Conservation (phyloP, 2,888 invertebrate genomes). For the Beris chalybata region DNA sequence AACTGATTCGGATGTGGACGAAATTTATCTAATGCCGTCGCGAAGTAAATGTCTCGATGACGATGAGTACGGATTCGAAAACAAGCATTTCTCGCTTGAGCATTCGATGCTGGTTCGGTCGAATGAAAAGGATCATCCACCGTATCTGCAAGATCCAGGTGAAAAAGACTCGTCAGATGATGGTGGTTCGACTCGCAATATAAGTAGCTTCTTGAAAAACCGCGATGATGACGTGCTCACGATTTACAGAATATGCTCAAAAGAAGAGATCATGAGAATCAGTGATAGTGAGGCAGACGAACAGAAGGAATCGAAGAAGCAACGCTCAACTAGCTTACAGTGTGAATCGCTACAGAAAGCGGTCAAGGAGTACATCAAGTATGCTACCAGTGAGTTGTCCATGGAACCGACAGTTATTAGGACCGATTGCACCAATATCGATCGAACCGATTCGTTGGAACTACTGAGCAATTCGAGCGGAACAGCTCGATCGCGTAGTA, state of each 20-base stretch:
- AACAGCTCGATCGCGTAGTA: slow-evolving; percentile 40
- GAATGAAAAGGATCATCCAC: slow-evolving; percentile 10
- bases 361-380: slow-evolving; percentile 37
- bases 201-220: neutral
- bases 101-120: slow-evolving; percentile 31
- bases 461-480: slow-evolving; percentile 41
- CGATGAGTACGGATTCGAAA: slow-evolving; percentile 39
- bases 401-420: slow-evolving; percentile 34
- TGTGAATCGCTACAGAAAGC: slow-evolving; percentile 32
- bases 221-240: slow-evolving; percentile 40
- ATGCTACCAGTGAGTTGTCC: slow-evolving; percentile 26
- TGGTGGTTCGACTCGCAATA: neutral
- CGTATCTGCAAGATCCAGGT: neutral
- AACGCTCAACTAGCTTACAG: slow-evolving; percentile 24
- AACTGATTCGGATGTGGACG: slow-evolving; percentile 41
- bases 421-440: slow-evolving; percentile 33
- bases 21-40: slow-evolving; percentile 43
- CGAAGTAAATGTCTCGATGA: slow-evolving; percentile 35
- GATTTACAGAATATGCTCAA: slow-evolving; percentile 41
- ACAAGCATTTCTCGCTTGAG: slow-evolving; percentile 39
- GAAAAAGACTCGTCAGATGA: neutral
- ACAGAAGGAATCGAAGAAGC: slow-evolving; percentile 4
- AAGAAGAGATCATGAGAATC: slow-evolving; percentile 35
- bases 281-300: slow-evolving; percentile 5
- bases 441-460: slow-evolving; percentile 40